Conservation (phyloP, 2,888 invertebrate genomes). For the Unio delphinus region DNA sequence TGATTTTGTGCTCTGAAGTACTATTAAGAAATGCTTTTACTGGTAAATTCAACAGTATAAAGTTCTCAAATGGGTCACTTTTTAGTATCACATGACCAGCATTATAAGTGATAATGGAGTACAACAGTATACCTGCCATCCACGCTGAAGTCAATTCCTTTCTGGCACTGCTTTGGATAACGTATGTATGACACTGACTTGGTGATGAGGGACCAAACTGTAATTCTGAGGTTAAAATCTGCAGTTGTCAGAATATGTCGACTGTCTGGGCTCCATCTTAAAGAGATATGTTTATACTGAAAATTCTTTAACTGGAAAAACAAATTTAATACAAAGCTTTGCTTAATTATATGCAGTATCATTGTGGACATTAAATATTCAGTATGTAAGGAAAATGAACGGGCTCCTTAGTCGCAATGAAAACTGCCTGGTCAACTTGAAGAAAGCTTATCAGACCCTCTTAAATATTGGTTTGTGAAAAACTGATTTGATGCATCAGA, state of each 20-base stretch:
- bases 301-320: too few relatives aligned
- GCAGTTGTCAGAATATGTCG: slow-evolving; percentile 74
- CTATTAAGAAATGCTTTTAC: neutral
- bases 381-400: too few relatives aligned
- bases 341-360: too few relatives aligned
- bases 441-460: too few relatives aligned
- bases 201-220: slow-evolving; percentile 72
- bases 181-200: slow-evolving; percentile 72
- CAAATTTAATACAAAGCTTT: too few relatives aligned
- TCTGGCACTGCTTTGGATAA: slow-evolving; percentile 70
- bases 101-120: neutral
- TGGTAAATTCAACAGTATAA: neutral
- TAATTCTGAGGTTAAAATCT: slow-evolving; percentile 73
- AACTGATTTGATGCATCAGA: too few relatives aligned
- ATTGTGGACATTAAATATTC: too few relatives aligned
- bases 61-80: neutral
- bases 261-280: slow-evolving; percentile 74
- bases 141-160: slow-evolving; percentile 47
- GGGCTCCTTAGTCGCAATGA: too few relatives aligned
- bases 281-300: neutral
- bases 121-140: slow-evolving; percentile 23
- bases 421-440: too few relatives aligned
- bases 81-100: neutral
- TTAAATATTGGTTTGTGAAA: too few relatives aligned
- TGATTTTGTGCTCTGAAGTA: too few relatives aligned